These are phyloP conservation scores for Trachelipus rathkii DNA, from an alignment of 1,140 invertebrate species.

Conservation along the genomic window DNA sequence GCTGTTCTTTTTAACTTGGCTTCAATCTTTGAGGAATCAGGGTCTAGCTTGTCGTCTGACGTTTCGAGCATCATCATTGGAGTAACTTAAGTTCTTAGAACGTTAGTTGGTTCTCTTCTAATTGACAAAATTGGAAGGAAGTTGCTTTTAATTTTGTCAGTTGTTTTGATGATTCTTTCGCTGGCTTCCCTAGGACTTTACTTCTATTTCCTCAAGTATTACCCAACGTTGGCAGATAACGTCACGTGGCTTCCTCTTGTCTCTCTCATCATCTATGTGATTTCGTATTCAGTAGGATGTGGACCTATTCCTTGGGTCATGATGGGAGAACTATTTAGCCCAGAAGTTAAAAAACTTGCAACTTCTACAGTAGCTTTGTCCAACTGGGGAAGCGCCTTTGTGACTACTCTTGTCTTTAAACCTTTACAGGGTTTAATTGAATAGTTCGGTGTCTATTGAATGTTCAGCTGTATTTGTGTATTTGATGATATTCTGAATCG, in stretches of 20 bases:
- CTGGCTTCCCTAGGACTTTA: conserved; percentile 4
- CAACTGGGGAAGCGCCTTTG: conserved; percentile 74
- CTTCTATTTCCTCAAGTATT: conserved; percentile 18
- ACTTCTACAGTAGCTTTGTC: conserved; percentile 67
- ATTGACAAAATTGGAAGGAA: not conserved
- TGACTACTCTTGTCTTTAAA: conserved; percentile 72
- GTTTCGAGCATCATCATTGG: conserved; percentile 14
- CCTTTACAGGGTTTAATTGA: conserved; percentile 50
- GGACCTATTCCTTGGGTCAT: conserved; percentile 67
- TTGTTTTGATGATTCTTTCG: not conserved
- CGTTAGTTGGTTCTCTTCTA: not conserved
- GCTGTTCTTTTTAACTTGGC: conserved; percentile 25
- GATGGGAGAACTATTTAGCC: conserved; percentile 71
- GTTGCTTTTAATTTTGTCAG: not conserved
- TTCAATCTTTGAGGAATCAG: conserved; percentile 18
- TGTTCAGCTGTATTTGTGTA: too few relatives aligned
- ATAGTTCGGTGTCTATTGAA: too few relatives aligned
- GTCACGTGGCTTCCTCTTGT: conserved; percentile 60
- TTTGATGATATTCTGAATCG: too few relatives aligned
- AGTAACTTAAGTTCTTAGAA: not conserved
- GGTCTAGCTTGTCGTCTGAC: not conserved
- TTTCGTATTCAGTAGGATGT: conserved; percentile 65
- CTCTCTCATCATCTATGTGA: conserved; percentile 64
- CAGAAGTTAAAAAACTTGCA: conserved; percentile 69
- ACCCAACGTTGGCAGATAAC: not conserved